Evolutionary conservation across 2,113 vertebrate species (phyloP).

Genomic region (pig (Sus scrofa)): T2T-Sscrofa CM000812.6:117287001-117287500

Average conservation of each 20-base stretch:
- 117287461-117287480: too few relatives aligned
- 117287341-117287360: not conserved
- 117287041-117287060: slow-evolving; percentile 33
- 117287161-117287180: slow-evolving; percentile 18
- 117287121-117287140: not conserved
- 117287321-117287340: slow-evolving; percentile 37
- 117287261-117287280: slow-evolving; percentile 3
- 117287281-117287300: not conserved
- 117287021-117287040: slow-evolving; percentile 47
- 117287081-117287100: slow-evolving; percentile 14
- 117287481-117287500: too few relatives aligned
- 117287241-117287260: not conserved
- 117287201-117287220: slow-evolving; percentile 42
- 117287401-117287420: too few relatives aligned
- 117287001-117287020: slow-evolving; percentile 44
- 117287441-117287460: too few relatives aligned
- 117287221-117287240: slow-evolving; percentile 22
- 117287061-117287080: slow-evolving; percentile 41
- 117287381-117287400: too few relatives aligned
- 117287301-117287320: slow-evolving; percentile 38
- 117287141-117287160: slow-evolving; percentile 13
- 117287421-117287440: too few relatives aligned
- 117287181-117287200: slow-evolving; percentile 11
- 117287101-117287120: slow-evolving; percentile 19
- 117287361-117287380: too few relatives aligned